Evolutionary conservation across 2,113 vertebrate genomes (phyloP), one percentile per base, ranked within the genome.

Genomic region (Salminus brasiliensis): DNA sequence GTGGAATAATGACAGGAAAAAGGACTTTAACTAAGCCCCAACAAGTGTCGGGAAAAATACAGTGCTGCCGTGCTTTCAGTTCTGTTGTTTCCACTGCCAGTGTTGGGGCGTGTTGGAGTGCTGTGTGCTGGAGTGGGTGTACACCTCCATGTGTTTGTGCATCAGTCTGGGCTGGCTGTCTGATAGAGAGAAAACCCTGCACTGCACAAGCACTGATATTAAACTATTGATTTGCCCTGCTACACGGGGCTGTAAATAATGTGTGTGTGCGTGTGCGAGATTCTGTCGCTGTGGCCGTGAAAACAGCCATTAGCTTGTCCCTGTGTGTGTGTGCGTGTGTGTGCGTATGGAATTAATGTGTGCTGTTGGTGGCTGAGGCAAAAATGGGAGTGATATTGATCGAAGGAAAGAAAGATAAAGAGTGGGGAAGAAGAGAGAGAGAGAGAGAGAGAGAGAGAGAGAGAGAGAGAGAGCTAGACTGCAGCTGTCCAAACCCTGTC

Each of bases 201-300:
- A 63, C 81, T 79, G 71, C 72, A 76, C 82, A 81, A 83, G 85
- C 86, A 81, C 69, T 85, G 81, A 84, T 87, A 84, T 86, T 81
- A 85, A 86, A 81, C 78, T 86, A 87, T 87, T 81, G 86, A 87
- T 87, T 79, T 75, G 65, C 13, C 68, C 82, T 75, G 75, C 77
- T 83, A 81, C 74, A 79, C 79, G 78, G 74, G 53, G 60, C 53
- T 69, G 53, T 77, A 86, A 83, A 84, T 84, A 85, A 85, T n/a
- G 43, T 80, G 73, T 80, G 86, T 77, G 74, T 72, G 78, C 49
- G 74, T 80, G 77, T 72, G 25, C 43, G 15, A n/a, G 52, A 15
- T 30, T 60, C 66, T 72, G 76, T 79, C 27, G 30, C n/a, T 52
- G 76, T 63, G 55, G 68, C 16, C 69, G 68, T 70, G 77, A 72